A percentile compares a stretch with the other conserved stretches of the same genome.
phyloP scores from a whole-genome alignment of 2,113 vertebrate genomes.

The Calidris pygmaea region DNA sequence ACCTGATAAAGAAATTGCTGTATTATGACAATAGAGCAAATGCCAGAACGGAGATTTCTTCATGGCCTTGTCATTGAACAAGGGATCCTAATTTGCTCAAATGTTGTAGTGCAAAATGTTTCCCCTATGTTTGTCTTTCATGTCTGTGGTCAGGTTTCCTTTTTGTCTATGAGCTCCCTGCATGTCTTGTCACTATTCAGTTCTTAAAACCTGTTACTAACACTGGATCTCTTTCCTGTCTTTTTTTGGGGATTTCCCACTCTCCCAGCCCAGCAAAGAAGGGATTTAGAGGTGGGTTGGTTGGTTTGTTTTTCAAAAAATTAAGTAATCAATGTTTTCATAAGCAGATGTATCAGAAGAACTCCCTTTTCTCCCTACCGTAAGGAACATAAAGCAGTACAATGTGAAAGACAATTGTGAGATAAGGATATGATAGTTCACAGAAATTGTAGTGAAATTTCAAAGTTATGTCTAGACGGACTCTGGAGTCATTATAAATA shows the following conservation, averaged over 20 bases:
- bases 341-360: not conserved
- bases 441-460: not conserved
- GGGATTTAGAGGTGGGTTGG: not conserved
- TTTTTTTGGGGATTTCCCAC: not conserved
- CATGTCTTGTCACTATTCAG: not conserved
- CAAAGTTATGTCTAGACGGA: not conserved
- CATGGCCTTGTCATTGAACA: not conserved
- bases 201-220: not conserved
- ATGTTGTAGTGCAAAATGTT: not conserved
- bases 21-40: not conserved
- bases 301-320: not conserved
- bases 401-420: not conserved
- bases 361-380: not conserved
- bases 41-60: not conserved
- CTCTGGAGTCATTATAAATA: not conserved
- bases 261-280: not conserved
- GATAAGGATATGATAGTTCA: not conserved
- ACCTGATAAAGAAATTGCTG: not conserved
- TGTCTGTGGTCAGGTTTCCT: not conserved
- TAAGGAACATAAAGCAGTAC: not conserved
- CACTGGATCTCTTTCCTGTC: not conserved
- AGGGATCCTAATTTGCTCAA: not conserved
- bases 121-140: not conserved
- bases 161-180: not conserved
- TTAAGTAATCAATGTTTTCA: not conserved